Percentiles rank a stretch among this genome's conserved stretches.
phyloP scores from a whole-genome alignment of 2,113 vertebrate genomes.

The Saguinus imperator region DNA sequence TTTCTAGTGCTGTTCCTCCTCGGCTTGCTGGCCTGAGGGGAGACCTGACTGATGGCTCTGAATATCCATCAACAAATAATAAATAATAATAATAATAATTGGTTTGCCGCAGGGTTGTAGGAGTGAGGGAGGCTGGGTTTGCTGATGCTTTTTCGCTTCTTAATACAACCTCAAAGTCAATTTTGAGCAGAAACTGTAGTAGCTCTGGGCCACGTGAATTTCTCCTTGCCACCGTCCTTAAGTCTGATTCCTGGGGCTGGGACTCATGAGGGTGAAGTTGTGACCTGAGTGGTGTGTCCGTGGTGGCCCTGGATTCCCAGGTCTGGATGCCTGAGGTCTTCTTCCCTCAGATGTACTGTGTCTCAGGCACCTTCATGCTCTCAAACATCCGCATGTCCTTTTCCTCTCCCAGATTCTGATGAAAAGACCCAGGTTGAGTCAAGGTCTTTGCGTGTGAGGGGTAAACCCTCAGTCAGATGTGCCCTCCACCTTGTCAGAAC shows the following conservation, averaged over 20 bases:
- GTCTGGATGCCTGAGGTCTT: neutral
- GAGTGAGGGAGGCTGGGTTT: slow-evolving; percentile 33
- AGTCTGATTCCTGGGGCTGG: neutral
- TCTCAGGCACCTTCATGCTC: neutral
- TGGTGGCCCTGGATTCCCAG: neutral
- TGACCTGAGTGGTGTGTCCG: neutral
- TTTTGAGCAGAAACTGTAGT: slow-evolving; percentile 3
- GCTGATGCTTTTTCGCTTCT: slow-evolving; percentile 5
- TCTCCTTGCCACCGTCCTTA: neutral
- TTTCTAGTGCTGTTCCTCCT: slow-evolving; percentile 41
- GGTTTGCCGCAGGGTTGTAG: neutral
- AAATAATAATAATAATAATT: slow-evolving; percentile 77
- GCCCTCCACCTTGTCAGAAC: neutral
- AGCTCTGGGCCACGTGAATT: neutral
- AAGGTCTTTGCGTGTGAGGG: neutral
- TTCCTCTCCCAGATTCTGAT: neutral
- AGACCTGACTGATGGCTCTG: slow-evolving; percentile 70
- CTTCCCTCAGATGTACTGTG: neutral
- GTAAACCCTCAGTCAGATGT: neutral
- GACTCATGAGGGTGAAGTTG: neutral
- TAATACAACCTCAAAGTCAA: slow-evolving; percentile 58
- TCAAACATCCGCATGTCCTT: neutral
- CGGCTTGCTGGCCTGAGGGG: slow-evolving; percentile 53
- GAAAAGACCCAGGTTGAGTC: neutral
- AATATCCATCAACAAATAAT: slow-evolving; percentile 79